phyloP scores from a whole-genome alignment of 2,113 vertebrate genomes.

The Ameiurus melas region DNA sequence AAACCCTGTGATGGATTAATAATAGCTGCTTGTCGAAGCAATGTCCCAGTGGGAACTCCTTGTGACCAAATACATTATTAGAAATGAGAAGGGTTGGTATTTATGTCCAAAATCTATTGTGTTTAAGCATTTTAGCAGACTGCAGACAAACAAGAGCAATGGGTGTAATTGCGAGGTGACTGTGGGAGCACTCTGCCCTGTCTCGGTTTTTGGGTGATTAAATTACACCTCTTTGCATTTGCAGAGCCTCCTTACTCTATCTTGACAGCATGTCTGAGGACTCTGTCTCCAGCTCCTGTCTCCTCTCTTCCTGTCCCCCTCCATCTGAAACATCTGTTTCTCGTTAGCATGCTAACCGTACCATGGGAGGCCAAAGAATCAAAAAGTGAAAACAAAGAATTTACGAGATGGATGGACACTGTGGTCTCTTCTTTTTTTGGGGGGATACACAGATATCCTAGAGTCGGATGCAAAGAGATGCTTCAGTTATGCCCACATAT shows the following conservation, averaged over 20 bases:
- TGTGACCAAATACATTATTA: neutral
- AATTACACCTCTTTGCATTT: constrained; percentile 46
- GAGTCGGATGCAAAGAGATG: constrained; percentile 25
- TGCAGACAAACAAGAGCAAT: constrained; percentile 34
- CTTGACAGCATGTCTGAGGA: constrained; percentile 48
- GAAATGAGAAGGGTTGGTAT: neutral
- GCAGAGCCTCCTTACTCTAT: constrained; percentile 41
- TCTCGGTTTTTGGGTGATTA: constrained; percentile 40
- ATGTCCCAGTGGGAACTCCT: constrained; percentile 14
- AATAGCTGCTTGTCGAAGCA: constrained; percentile 23
- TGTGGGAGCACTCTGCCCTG: neutral
- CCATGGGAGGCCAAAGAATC: constrained; percentile 38
- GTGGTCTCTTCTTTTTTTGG: constrained; percentile 35
- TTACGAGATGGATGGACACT: constrained; percentile 32
- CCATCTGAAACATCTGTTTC: constrained; percentile 61
- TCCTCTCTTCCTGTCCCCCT: constrained; percentile 50
- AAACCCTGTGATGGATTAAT: constrained; percentile 5
- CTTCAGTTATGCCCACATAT: constrained; percentile 33
- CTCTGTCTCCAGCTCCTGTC: constrained; percentile 45
- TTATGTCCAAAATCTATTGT: constrained; percentile 26
- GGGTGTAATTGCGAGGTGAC: constrained; percentile 10
- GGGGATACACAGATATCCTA: constrained; percentile 51
- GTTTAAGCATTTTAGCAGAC: constrained; percentile 44
- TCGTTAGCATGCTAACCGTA: constrained; percentile 52
- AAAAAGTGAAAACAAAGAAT: constrained; percentile 53